Evolutionary conservation across 1,140 invertebrate species (phyloP).

Genomic region (Trichomalopsis sarcophagae): DNA sequence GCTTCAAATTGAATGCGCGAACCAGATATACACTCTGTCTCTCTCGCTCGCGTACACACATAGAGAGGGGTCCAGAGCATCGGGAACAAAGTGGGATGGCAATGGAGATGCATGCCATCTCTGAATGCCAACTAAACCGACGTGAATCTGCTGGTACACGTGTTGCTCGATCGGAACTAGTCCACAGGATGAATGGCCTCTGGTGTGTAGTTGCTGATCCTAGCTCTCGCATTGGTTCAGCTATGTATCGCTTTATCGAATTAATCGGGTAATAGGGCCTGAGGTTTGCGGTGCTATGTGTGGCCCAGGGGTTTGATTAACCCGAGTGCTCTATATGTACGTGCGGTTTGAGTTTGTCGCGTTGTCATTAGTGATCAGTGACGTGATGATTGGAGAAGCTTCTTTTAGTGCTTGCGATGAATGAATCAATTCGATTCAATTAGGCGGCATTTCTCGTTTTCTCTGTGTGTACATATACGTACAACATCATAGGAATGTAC

Average conservation of each 20-base stretch:
- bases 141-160: conserved; percentile 25
- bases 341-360: neutral
- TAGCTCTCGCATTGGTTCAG: neutral
- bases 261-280: conserved; percentile 23
- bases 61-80: neutral
- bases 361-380: neutral
- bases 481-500: neutral
- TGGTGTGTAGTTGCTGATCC: neutral
- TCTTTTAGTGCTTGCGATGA: too few relatives aligned
- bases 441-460: too few relatives aligned
- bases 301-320: conserved; percentile 1
- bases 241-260: conserved; percentile 18
- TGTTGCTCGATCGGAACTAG: neutral
- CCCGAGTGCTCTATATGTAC: neutral
- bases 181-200: conserved; percentile 18
- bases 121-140: conserved; percentile 21
- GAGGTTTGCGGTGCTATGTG: neutral
- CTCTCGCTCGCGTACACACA: neutral
- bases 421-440: too few relatives aligned
- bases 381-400: too few relatives aligned
- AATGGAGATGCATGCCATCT: conserved; percentile 17
- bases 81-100: neutral
- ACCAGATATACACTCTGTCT: neutral
- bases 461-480: too few relatives aligned
- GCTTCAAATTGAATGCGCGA: conserved; percentile 14